A percentile compares a stretch with the other conserved stretches of the same genome.
phyloP scores from a whole-genome alignment of 2,113 vertebrate genomes.

The Hyaena hyaena region DNA sequence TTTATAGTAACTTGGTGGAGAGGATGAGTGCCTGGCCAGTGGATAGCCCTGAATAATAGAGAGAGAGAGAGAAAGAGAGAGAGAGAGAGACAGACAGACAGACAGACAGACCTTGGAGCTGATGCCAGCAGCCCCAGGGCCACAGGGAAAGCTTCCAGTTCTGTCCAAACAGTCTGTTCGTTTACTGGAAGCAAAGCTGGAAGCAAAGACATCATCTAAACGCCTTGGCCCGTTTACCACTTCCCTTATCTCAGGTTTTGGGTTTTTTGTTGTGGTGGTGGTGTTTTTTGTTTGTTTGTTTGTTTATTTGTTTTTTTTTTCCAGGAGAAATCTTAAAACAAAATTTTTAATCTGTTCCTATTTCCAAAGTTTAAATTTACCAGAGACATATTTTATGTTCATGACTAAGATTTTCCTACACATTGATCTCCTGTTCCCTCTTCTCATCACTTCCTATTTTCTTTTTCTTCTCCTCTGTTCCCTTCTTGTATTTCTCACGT shows the following conservation, averaged over 20 bases:
- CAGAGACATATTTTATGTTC: not conserved
- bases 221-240: not conserved
- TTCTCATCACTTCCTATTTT: not conserved
- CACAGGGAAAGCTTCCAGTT: not conserved
- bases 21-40: too few species aligned
- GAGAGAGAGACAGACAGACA: too few species aligned
- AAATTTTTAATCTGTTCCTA: not conserved
- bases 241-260: not conserved
- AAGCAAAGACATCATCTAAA: not conserved
- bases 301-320: not conserved
- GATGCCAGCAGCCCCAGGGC: fast-evolving
- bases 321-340: not conserved
- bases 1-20: not conserved
- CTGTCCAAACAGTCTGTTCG: not conserved
- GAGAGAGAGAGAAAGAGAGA: not conserved
- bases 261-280: too few species aligned
- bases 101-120: not conserved
- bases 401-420: not conserved
- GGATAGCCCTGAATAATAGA: not conserved
- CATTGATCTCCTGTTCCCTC: not conserved
- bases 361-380: not conserved
- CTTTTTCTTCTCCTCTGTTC: not conserved
- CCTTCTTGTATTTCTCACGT: not conserved
- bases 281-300: too few species aligned
- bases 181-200: not conserved